phyloP scores from a whole-genome alignment of 2,888 invertebrate species.

The Ectemnius continuus region DNA sequence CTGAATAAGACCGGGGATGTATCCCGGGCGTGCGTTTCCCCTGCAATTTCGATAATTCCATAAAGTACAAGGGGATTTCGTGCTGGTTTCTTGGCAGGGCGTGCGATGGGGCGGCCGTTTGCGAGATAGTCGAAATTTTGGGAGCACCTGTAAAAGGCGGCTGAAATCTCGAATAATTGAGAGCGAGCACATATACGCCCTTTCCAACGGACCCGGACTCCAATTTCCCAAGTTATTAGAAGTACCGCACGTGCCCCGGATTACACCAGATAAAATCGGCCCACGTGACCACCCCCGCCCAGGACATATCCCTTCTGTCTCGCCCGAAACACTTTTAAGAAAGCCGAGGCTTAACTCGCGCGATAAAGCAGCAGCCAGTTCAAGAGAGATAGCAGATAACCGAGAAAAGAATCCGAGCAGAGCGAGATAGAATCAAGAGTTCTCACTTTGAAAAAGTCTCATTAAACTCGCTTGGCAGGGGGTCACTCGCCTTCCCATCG shows the following conservation, averaged over 20 bases:
- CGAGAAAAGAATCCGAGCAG: neutral
- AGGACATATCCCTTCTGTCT: neutral
- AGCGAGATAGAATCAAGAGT: no score
- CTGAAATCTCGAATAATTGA: neutral
- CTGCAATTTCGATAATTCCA: neutral
- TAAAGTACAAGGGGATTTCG: neutral
- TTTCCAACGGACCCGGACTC: neutral
- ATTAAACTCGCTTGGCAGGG: no score
- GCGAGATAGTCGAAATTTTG: neutral
- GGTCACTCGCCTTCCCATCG: no score
- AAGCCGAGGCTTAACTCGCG: neutral
- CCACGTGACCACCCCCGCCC: neutral
- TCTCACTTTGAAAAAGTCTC: no score
- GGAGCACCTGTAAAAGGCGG: neutral
- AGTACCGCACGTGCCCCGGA: neutral
- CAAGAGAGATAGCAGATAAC: neutral
- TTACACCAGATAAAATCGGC: neutral
- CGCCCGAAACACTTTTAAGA: neutral
- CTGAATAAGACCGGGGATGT: neutral
- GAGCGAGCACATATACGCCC: neutral
- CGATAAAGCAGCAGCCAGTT: neutral
- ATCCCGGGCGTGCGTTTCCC: neutral
- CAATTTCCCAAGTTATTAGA: slow-evolving; percentile 1
- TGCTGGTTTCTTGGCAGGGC: no score
- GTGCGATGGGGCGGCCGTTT: neutral